A percentile compares a stretch with the other conserved stretches of the same genome.
Evolutionary conservation across 2,113 vertebrate genomes (phyloP).

Genomic region (Jaculus jaculus): DNA sequence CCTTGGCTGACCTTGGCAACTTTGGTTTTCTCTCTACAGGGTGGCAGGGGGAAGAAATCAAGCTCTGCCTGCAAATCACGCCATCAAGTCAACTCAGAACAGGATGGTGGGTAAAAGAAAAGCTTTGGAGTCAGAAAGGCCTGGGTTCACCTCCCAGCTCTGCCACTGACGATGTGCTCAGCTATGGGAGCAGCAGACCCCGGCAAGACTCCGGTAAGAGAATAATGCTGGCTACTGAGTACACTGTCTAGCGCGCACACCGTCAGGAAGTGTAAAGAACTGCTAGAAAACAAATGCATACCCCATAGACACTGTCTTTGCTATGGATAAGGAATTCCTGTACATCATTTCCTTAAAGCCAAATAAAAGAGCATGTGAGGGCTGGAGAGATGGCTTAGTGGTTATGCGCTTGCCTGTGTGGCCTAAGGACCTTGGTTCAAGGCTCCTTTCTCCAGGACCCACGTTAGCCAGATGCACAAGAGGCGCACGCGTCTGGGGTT

Average conservation of each 20-base stretch:
- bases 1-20: slow-evolving; percentile 85
- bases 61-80: neutral
- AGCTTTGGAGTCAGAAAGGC: neutral
- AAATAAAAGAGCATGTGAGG: no score
- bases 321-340: no score
- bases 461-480: no score
- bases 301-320: no score
- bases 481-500: no score
- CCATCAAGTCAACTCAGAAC: neutral
- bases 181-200: neutral
- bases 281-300: no score
- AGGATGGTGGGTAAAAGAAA: neutral
- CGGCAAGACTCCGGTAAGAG: neutral
- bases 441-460: no score
- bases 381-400: no score
- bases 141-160: neutral
- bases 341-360: no score
- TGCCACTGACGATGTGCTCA: neutral
- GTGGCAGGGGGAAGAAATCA: neutral
- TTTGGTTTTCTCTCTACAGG: slow-evolving; percentile 92
- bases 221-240: neutral
- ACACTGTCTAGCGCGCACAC: neutral
- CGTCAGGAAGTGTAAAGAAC: no score
- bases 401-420: no score
- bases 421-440: no score